These are phyloP conservation scores for Pantherophis alleghaniensis DNA, from an alignment of 2,797 vertebrate species.

Conservation along the genomic window DNA sequence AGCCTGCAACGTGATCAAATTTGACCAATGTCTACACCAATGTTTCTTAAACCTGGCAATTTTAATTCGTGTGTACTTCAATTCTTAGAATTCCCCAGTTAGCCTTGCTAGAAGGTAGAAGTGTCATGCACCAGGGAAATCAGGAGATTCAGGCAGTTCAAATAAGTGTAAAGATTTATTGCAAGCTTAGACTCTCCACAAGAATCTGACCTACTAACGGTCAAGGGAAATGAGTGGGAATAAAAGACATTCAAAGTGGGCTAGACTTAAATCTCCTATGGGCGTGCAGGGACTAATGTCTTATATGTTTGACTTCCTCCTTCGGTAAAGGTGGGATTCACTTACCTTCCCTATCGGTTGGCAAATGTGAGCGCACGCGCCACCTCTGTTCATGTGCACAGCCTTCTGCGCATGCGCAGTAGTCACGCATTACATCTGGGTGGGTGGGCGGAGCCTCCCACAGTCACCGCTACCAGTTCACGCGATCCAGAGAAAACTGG, in stretches of 20 bases:
- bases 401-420: too few species aligned
- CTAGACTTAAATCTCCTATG: neutral
- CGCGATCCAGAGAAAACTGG: too few species aligned
- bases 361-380: too few species aligned
- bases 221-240: neutral
- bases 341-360: too few species aligned
- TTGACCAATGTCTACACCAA: neutral
- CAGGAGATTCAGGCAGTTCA: neutral
- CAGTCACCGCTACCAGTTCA: too few species aligned
- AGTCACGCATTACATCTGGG: too few species aligned
- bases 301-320: neutral
- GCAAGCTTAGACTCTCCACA: neutral
- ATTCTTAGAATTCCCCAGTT: neutral
- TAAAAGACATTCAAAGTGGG: neutral
- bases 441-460: too few species aligned
- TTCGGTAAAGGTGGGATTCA: neutral
- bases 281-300: neutral
- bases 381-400: too few species aligned
- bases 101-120: neutral
- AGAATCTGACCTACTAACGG: neutral
- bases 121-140: neutral
- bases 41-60: neutral
- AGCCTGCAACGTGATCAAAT: accelerated
- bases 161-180: neutral
- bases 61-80: neutral